Evolutionary conservation across 2,888 invertebrate species (phyloP).

Genomic region (Cabera pusaria): DNA sequence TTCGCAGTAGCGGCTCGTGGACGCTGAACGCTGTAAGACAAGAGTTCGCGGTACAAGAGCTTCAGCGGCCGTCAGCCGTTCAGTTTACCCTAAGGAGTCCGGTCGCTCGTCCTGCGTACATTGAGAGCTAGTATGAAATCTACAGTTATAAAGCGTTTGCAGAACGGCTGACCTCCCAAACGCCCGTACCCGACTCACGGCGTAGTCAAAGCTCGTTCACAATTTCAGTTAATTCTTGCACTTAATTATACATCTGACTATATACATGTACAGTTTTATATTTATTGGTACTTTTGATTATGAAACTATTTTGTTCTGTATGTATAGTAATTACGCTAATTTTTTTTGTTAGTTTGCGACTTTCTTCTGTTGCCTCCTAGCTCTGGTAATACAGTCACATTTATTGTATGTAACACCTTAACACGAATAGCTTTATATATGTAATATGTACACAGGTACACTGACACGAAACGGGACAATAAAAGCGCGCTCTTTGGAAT

Average conservation of each 20-base stretch:
- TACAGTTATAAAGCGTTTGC: constrained; percentile 29
- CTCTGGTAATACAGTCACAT: constrained; percentile 54
- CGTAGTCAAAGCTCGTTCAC: constrained; percentile 36
- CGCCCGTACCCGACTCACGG: constrained; percentile 29
- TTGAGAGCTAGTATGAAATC: constrained; percentile 25
- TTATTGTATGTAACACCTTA: constrained; percentile 76
- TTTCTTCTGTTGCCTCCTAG: constrained; percentile 72
- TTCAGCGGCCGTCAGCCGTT: constrained; percentile 9
- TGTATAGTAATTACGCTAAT: constrained; percentile 83
- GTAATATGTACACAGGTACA: constrained; percentile 50
- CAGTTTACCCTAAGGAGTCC: constrained; percentile 18
- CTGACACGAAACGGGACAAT: constrained; percentile 62
- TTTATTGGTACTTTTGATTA: constrained; percentile 89
- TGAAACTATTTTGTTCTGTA: constrained; percentile 80
- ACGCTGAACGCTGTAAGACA: constrained; percentile 22
- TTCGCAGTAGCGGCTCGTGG: too few relatives aligned
- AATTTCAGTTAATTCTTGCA: constrained; percentile 34
- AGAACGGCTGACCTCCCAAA: constrained; percentile 24
- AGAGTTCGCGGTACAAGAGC: constrained; percentile 18
- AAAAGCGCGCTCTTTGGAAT: constrained; percentile 72
- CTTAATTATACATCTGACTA: constrained; percentile 42
- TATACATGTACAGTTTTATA: constrained; percentile 78
- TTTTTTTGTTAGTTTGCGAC: constrained; percentile 59
- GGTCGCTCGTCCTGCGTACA: constrained; percentile 22
- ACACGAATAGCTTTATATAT: constrained; percentile 70